Evolutionary conservation across 2,113 vertebrate species (phyloP).

Genomic region (Rhinogobius similis): DNA sequence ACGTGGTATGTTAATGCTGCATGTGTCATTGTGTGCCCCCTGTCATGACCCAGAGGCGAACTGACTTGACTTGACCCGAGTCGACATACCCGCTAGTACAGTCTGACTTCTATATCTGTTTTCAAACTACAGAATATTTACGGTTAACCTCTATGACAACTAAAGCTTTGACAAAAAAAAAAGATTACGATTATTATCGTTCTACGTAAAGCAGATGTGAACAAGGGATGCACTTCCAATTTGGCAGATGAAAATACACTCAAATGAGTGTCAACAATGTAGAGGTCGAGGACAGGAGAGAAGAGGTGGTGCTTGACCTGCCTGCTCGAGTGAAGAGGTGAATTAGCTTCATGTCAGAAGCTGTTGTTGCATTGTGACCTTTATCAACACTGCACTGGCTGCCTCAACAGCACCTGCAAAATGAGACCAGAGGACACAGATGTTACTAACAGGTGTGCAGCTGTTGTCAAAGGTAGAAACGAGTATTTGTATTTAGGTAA

Average conservation of each 20-base stretch:
- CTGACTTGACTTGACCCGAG: neutral
- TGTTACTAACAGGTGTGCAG: constrained; percentile 24
- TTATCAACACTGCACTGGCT: constrained; percentile 5
- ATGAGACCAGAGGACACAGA: constrained; percentile 15
- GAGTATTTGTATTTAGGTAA: neutral
- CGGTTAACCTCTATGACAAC: neutral
- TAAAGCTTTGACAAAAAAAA: neutral
- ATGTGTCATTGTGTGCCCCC: constrained; percentile 16
- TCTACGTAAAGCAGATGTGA: neutral
- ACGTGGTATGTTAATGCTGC: constrained; percentile 47
- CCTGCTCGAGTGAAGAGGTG: neutral
- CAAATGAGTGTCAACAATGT: constrained; percentile 2
- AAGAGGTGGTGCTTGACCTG: constrained; percentile 7
- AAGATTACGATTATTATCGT: neutral
- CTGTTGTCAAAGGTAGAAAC: neutral
- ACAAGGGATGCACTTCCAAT: neutral
- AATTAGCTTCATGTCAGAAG: constrained; percentile 23
- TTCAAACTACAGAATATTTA: neutral
- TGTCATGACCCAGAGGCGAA: neutral
- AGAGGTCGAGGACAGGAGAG: constrained; percentile 5
- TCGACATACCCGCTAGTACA: neutral
- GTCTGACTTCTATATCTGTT: neutral
- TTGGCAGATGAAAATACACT: neutral
- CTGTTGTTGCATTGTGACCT: constrained; percentile 21
- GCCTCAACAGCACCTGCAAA: constrained; percentile 29